These are phyloP conservation scores for Thymelicus acteon DNA, from an alignment of 2,888 invertebrate species.

Conservation along the genomic window DNA sequence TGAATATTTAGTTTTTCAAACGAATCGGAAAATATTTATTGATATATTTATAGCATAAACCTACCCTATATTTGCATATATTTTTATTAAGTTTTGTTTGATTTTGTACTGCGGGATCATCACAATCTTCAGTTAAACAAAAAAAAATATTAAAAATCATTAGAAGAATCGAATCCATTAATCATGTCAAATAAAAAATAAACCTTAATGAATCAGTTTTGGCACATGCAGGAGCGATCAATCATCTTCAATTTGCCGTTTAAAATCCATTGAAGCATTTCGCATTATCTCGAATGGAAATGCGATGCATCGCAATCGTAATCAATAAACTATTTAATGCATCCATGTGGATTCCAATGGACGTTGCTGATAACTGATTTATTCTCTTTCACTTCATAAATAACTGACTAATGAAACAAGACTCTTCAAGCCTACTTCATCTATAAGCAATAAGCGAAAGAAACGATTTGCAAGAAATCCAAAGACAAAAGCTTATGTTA, in stretches of 20 bases:
- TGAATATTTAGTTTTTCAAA: no score
- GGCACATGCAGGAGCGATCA: conserved; percentile 29
- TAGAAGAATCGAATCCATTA: background rate
- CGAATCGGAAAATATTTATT: no score
- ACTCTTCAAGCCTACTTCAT: no score
- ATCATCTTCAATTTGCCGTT: conserved; percentile 37
- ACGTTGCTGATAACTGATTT: conserved; percentile 5
- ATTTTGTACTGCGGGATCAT: no score
- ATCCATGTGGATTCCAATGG: conserved; percentile 22
- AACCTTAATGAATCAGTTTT: conserved; percentile 19
- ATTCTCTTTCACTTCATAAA: conserved; percentile 8
- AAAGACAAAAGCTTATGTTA: no score
- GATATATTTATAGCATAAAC: no score
- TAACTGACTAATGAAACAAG: background rate
- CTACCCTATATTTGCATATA: no score
- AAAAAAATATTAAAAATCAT: background rate
- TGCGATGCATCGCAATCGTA: conserved; percentile 32
- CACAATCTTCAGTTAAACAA: background rate
- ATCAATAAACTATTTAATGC: conserved; percentile 38
- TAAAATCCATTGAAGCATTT: conserved; percentile 31
- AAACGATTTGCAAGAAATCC: no score
- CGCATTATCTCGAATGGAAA: conserved; percentile 37
- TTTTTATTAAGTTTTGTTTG: no score
- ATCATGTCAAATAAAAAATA: conserved; percentile 10
- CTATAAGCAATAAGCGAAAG: no score